Base-by-base conservation (phyloP, 2,113 vertebrate species). In the Myiagra hebetior region DNA sequence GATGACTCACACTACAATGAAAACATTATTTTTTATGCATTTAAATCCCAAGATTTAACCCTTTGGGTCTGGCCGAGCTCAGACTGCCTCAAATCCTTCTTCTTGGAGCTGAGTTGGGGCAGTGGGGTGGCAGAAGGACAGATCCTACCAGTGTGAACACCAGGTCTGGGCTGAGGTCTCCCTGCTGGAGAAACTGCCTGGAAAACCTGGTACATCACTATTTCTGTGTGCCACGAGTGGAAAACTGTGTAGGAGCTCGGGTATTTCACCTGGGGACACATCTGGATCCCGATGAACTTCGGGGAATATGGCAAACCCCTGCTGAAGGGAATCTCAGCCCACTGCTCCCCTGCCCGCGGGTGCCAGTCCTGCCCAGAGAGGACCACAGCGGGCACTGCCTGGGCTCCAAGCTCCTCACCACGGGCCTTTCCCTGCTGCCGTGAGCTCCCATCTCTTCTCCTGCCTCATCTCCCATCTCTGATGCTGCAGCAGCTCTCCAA, bases 231-330 rank as follows among this genome's bases (percentile, higher is more conserved):
- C 31, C 65, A 52, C 0, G 0, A 68, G n/a, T 16, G 26, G 31
- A n/a, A 74, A 80, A 21, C 1, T 3, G 5, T 4, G 31, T 11
- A n/a, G 9, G 10, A 4, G 74, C 53, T 52, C 0, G 0, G 31
- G 8, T 31, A 11, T 56, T 82, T 50, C 8, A 4, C 0, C 42
- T 2, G 8, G 39, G 65, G 33, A 37, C 42, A 20, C 28, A 15
- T 42, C 20, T 49, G 63, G 53, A 63, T 37, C 11, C 24, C 15
- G 80, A 9, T 10, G 53, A 11, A 7, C 10, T 2, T 2, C 7
- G 21, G 42, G 50, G 41, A 46, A 46, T 30, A 21, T 7, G 31
- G 62, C 49, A 85, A 91, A 10, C 4, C 35, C 30, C 4, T 65
- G 24, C 22, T 65, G 17, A 19, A 27, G 63, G 59, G 37, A 59